Percentiles rank a stretch among this genome's conserved stretches.
Evolutionary conservation across 2,797 vertebrate genomes (phyloP).

Genomic region (Odontamblyopus lacepedii): DNA sequence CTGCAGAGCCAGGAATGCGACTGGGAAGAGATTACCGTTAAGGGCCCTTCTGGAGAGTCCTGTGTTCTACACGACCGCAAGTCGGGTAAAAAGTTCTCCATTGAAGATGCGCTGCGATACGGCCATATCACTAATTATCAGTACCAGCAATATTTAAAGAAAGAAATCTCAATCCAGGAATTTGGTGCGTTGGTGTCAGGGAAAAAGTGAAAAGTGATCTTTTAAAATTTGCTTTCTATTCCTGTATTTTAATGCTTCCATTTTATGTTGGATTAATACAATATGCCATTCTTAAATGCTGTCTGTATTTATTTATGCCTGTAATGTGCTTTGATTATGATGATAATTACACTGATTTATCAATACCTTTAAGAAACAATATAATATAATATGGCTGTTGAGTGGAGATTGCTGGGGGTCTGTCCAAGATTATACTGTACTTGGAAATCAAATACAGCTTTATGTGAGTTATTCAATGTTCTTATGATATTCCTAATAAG

Average conservation of each 20-base stretch:
- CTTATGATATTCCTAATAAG: constrained; percentile 25
- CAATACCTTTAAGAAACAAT: constrained; percentile 16
- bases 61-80: constrained; percentile 94
- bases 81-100: constrained; percentile 93
- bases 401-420: constrained; percentile 6
- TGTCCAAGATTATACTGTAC: constrained; percentile 6
- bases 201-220: constrained; percentile 61
- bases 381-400: constrained; percentile 1
- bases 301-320: constrained; percentile 58
- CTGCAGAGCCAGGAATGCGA: constrained; percentile 96
- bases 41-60: constrained; percentile 89
- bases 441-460: constrained; percentile 25
- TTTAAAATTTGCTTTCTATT: background rate
- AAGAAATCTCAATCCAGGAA: constrained; percentile 96
- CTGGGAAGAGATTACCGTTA: constrained; percentile 96
- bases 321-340: constrained; percentile 23
- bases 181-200: constrained; percentile 92
- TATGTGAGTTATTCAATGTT: constrained; percentile 29
- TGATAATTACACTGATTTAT: constrained; percentile 17
- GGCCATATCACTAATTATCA: constrained; percentile 86
- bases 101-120: constrained; percentile 87
- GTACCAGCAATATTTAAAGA: constrained; percentile 90
- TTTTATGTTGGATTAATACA: constrained; percentile 35
- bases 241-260: constrained; percentile 18
- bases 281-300: constrained; percentile 30